Evolutionary conservation across 35 echinoderm and acorn worm species (phyloP), one percentile per base, ranked within the genome.

Genomic region (Hemicentrotus pulcherrimus): DNA sequence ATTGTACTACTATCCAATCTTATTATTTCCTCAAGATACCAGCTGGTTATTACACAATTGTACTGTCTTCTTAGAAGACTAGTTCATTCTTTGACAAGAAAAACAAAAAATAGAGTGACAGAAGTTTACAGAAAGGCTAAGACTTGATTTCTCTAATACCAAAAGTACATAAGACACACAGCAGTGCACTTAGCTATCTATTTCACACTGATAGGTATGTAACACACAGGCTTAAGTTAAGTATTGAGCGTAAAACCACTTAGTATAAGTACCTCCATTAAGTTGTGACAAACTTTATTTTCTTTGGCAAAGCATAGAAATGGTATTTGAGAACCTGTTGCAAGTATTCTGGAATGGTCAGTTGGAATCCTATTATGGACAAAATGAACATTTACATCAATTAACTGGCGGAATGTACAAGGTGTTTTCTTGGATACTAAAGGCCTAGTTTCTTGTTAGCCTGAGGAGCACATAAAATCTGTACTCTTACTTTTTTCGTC

Each of bases 81-180:
- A 78, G 18, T 78, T 22, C 19, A 4, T 28, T 28, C 4, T 24
- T 6, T 78, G 22, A 78, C 65, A 78, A 28, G 16, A 78, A 55
- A 78, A 78, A 78, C n/a, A 78, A 4, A 78, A 78, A 28, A 78
- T n/a, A 78, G 65, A 78, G 2, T 78, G 65, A 78, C 65, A 78
- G 61, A 70, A 70, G 61, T 70, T 70, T 70, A 70, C 61, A 70
- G 65, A 78, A 78, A 78, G 65, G 65, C 65, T 78, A 78, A 28
- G 22, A 78, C 65, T 78, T 78, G 65, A 78, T 78, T 78, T 78
- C 19, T 78, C 65, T 78, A 78, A 78, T 78, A 78, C 65, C 6
- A 28, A 2, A 78, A 78, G 65, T 78, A 78, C 65, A 78, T 78
- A 78, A 22, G 19, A 78, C 65, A 78, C 65, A 78, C 65, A 78